phyloP scores from a whole-genome alignment of 2,113 vertebrate species.

The Halcyon malimbica region DNA sequence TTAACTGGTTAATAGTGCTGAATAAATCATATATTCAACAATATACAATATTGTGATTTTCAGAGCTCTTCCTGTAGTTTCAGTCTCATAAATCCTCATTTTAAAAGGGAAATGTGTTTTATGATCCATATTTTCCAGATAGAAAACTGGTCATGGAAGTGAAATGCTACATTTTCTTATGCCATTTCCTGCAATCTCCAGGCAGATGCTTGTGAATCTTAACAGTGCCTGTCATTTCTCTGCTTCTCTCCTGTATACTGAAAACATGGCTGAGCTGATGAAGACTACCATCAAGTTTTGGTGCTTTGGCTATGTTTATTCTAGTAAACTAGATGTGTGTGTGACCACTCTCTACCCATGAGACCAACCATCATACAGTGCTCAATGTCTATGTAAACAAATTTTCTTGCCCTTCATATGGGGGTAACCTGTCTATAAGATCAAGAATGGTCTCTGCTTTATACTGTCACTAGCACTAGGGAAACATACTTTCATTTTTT shows the following conservation, averaged over 20 bases:
- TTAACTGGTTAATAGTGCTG: neutral
- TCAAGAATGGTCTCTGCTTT: neutral
- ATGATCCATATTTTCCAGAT: neutral
- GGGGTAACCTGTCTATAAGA: neutral
- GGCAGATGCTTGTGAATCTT: neutral
- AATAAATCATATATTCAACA: constrained; percentile 16
- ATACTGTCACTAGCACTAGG: neutral
- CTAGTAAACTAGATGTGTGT: neutral
- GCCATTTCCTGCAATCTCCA: neutral
- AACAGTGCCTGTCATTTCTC: neutral
- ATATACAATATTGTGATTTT: neutral
- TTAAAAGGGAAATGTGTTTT: neutral
- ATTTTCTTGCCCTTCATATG: neutral
- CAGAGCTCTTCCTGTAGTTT: neutral
- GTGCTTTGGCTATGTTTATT: neutral
- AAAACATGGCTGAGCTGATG: neutral
- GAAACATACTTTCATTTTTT: neutral
- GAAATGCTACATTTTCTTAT: neutral
- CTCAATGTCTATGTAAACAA: neutral
- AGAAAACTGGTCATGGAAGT: neutral
- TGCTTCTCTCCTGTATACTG: neutral
- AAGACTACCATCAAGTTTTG: neutral
- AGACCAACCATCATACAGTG: neutral
- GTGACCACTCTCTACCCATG: neutral
- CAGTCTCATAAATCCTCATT: neutral